Conservation (phyloP, 2,113 vertebrate genomes). For the Megaptera novaeangliae region DNA sequence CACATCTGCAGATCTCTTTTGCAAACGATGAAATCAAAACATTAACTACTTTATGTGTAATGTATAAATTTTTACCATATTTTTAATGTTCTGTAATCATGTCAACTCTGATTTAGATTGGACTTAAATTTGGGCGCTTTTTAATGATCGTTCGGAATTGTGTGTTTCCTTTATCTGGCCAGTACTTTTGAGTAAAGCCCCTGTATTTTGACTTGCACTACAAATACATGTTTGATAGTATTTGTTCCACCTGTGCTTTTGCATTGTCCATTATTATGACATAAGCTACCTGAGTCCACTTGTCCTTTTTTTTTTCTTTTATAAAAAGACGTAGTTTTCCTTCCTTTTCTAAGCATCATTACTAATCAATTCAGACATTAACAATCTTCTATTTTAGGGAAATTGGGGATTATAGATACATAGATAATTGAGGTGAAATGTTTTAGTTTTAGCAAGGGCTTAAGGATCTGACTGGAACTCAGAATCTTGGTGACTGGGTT, state of each 20-base stretch:
- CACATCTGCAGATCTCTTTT: slow-evolving; percentile 83
- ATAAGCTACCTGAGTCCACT: slow-evolving; percentile 80
- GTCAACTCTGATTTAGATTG: slow-evolving; percentile 81
- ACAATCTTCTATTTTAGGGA: background rate
- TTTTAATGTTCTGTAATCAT: slow-evolving; percentile 83
- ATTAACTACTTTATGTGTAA: slow-evolving; percentile 82
- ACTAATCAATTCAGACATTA: background rate
- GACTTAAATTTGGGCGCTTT: slow-evolving; percentile 82
- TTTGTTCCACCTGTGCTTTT: slow-evolving; percentile 79
- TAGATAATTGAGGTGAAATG: background rate
- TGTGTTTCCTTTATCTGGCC: slow-evolving; percentile 83
- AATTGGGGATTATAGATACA: background rate
- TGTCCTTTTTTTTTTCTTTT: slow-evolving; percentile 54
- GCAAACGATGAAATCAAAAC: slow-evolving; percentile 82
- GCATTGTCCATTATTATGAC: slow-evolving; percentile 79
- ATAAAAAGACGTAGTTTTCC: slow-evolving; percentile 45
- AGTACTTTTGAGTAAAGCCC: slow-evolving; percentile 81
- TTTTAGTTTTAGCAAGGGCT: background rate
- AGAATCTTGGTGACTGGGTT: background rate
- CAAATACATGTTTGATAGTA: slow-evolving; percentile 82
- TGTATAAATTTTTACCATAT: slow-evolving; percentile 84
- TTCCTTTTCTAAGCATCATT: background rate
- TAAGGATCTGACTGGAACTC: slow-evolving; percentile 47
- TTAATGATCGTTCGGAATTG: slow-evolving; percentile 77
- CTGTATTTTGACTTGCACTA: slow-evolving; percentile 86